Conservation (phyloP, 2,113 vertebrate species). For the Mastomys natalensis region DNA sequence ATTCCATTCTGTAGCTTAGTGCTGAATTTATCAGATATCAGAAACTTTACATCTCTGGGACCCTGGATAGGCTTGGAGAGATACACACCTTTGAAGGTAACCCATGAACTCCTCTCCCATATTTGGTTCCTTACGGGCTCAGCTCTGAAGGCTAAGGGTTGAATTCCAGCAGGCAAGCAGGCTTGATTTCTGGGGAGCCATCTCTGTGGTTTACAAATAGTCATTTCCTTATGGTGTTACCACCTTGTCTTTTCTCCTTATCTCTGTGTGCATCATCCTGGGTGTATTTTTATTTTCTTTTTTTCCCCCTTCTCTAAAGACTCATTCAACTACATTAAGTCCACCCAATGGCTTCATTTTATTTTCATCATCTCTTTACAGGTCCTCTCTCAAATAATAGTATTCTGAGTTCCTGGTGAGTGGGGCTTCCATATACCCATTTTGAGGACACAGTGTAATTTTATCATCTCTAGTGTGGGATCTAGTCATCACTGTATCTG, state of each 20-base stretch:
- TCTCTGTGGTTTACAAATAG: not conserved
- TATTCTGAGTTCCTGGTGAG: not conserved
- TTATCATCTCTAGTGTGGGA: not conserved
- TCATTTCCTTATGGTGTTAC: not conserved
- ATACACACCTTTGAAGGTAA: not conserved
- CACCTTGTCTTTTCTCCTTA: not conserved
- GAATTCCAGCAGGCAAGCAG: no score
- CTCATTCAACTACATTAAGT: not conserved
- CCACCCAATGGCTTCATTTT: not conserved
- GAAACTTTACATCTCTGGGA: not conserved
- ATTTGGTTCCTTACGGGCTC: not conserved
- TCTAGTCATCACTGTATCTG: not conserved
- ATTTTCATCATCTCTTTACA: not conserved
- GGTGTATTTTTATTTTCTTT: not conserved
- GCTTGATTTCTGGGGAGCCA: not conserved
- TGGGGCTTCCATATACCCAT: not conserved
- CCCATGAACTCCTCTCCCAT: not conserved
- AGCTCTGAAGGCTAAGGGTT: not conserved
- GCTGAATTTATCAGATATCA: not conserved
- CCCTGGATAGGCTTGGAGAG: not conserved
- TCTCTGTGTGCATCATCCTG: not conserved
- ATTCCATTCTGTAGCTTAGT: not conserved
- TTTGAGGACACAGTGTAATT: not conserved
- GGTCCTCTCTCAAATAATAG: not conserved
- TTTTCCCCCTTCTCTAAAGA: not conserved